Evolutionary conservation across 1,140 invertebrate genomes (phyloP), one percentile per base, ranked within the genome.

Genomic region (Aphaenogaster floridana): DNA sequence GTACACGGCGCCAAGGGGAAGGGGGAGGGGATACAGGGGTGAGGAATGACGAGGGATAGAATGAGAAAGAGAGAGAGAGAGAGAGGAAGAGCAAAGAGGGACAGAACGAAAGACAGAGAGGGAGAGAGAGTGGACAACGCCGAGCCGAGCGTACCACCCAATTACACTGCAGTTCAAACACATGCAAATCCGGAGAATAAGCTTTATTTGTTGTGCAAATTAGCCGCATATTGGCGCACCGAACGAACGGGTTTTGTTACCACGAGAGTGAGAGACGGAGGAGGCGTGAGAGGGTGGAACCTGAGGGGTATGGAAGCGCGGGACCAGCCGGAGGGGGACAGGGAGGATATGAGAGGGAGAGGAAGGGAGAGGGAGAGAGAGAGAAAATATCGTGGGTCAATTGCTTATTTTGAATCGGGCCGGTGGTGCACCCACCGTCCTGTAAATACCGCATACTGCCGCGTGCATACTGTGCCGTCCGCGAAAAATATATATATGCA

Each of bases 131-230:
- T 89, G 90, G 87, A 88, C 90, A 91, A 88, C 91, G 85, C 87
- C 89, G 91, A 86, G 89, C 86, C 89, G 74, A 93, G 90, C 91
- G 91, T 93, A 93, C 92, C 92, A 95, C 92, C 94, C 94, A 95
- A 95, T 95, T 95, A 95, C 94, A 95, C 93, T 93, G 93, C 92
- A 95, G 95, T 95, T 95, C 95, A 95, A 95, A 95, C 94, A 95
- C 94, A 95, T 95, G 95, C 95, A 95, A 95, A 95, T 95, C 94
- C 93, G 89, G 90, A 93, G 94, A 95, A 95, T 95, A 95, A 95
- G 94, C 94, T 95, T 95, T 95, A 95, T 95, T 95, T 95, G 95
- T 95, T 95, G 95, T 95, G 94, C 94, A 95, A 95, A 95, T 95
- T 95, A 95, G 94, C 93, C 93, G 93, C 93, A 95, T 95, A 95